Conservation (phyloP, 1,140 invertebrate genomes). For the Drosophila punjabiensis region DNA sequence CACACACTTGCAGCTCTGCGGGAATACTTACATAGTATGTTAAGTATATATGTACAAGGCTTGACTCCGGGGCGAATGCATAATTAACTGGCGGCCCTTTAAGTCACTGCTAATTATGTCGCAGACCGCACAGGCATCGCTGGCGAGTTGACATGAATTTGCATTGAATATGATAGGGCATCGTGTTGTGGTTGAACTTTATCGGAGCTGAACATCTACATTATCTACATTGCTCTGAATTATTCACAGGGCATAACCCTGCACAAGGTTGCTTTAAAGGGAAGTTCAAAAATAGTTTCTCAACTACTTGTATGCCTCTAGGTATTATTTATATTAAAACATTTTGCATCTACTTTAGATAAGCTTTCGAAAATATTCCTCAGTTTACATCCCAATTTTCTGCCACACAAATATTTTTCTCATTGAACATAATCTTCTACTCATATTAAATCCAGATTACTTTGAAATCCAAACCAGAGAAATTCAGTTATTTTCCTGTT, state of each 20-base stretch:
- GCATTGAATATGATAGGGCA: conserved; percentile 66
- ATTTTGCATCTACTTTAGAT: neutral
- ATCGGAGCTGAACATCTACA: conserved; percentile 17
- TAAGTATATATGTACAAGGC: conserved; percentile 1
- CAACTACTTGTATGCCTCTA: neutral
- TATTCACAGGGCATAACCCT: conserved; percentile 14
- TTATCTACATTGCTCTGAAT: conserved; percentile 24
- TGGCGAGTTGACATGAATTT: conserved; percentile 64
- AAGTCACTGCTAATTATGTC: conserved; percentile 75
- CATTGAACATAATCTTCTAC: neutral
- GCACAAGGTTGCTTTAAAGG: neutral
- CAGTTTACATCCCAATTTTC: neutral
- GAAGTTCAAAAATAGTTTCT: neutral
- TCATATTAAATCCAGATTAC: neutral
- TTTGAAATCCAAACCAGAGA: neutral
- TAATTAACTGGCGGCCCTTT: conserved; percentile 69
- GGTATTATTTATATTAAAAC: neutral
- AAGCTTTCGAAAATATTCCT: neutral
- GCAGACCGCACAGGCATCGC: conserved; percentile 66
- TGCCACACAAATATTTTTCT: neutral
- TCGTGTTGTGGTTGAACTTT: conserved; percentile 41
- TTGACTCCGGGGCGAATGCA: conserved; percentile 28
- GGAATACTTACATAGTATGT: conserved; percentile 2
- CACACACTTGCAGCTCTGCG: conserved; percentile 22
- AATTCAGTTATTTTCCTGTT: neutral